Base-by-base conservation (phyloP, 2,797 vertebrate species). In the Phrynocephalus vlangalii region DNA sequence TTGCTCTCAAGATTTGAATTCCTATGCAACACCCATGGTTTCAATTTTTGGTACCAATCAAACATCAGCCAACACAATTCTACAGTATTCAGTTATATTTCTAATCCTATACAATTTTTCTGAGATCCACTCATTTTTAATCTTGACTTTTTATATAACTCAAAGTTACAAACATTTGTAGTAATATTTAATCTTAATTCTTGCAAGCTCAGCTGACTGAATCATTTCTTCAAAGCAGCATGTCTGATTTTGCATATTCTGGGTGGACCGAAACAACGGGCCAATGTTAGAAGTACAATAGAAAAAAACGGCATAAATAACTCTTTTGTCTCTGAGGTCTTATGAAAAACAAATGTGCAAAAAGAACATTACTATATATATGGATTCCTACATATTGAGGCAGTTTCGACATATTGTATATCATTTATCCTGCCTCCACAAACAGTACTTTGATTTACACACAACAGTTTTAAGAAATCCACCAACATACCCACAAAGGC, bases 181-280 rank as follows among this genome's bases (percentile, higher is more conserved):
- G 0, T 77, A 89, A 87, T 78, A 90, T 60, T 89, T 89, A n/a
- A 6, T 38, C 87, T 81, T 85, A 48, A 10, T 83, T 87, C 22
- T 88, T 91, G 92, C 91, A 91, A 92, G 56, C 63, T 22, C 28
- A 90, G 78, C 50, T 90, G 72, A 75, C 8, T 30, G 56, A 78
- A 6, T 56, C 84, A 20, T 84, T 88, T 91, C n/a, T 67, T 82
- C 68, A 87, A 91, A 79, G 83, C 86, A 80, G 3, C 63, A 90
- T 85, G 50, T 83, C 52, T 78, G 16, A 77, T 66, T 82, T 89
- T 44, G 20, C 60, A 16, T 92, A 92, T 77, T 84, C 50, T 56
- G 76, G 60, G 30, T 87, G 82, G 33, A 84, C 11, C 87, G 70
- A 88, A 87, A 50, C 89, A 83, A 93, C 87, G 76, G 76, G 80